These are phyloP conservation scores for Clarias gariepinus DNA, from an alignment of 2,113 vertebrate species.

Conservation along the genomic window DNA sequence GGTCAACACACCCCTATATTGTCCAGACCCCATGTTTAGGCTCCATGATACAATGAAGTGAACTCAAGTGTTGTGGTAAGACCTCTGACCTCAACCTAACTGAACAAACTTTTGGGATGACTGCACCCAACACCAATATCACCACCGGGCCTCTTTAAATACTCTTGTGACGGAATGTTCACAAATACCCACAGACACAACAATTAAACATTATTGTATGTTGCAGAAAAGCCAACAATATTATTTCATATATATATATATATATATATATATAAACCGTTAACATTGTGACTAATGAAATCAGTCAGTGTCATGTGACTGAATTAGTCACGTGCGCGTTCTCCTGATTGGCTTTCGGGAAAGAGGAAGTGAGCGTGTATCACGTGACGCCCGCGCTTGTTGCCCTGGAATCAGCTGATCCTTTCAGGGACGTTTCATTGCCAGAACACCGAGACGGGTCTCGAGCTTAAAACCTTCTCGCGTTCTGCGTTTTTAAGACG, in stretches of 20 bases:
- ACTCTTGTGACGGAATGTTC: neutral
- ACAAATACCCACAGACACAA: neutral
- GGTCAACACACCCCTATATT: no score
- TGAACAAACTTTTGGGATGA: neutral
- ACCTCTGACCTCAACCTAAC: neutral
- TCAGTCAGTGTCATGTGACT: neutral
- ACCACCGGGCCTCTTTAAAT: neutral
- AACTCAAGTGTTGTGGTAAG: neutral
- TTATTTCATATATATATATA: no score
- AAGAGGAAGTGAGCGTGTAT: constrained; percentile 68
- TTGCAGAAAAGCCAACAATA: no score
- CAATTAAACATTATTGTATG: no score
- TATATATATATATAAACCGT: neutral
- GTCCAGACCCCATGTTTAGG: neutral
- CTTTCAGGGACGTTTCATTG: constrained; percentile 54
- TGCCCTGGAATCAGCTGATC: constrained; percentile 72
- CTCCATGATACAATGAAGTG: neutral
- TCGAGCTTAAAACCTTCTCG: neutral
- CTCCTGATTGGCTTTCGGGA: constrained; percentile 51
- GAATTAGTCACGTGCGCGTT: neutral
- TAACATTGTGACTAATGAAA: neutral
- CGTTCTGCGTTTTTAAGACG: neutral
- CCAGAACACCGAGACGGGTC: neutral
- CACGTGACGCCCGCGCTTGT: constrained; percentile 64
- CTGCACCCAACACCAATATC: neutral